Evolutionary conservation across 2,888 invertebrate genomes (phyloP).

Genomic region (Nephrotoma appendiculata): DNA sequence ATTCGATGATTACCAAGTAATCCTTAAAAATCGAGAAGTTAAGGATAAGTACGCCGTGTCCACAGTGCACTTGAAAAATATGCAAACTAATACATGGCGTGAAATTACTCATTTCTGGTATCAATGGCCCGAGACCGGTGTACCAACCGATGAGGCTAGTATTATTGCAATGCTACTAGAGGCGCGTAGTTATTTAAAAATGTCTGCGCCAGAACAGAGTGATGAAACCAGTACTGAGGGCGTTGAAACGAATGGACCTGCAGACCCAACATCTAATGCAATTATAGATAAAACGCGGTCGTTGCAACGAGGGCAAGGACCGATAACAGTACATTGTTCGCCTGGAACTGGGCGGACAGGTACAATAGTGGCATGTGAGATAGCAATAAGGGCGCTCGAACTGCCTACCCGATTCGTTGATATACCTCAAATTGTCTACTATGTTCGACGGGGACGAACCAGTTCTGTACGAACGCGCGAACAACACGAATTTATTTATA

Average conservation of each 20-base stretch:
- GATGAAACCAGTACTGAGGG: slow-evolving; percentile 19
- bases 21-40: slow-evolving; percentile 76
- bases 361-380: slow-evolving; percentile 71
- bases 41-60: slow-evolving; percentile 85
- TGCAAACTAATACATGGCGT: slow-evolving; percentile 66
- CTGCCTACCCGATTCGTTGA: slow-evolving; percentile 60
- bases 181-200: slow-evolving; percentile 42
- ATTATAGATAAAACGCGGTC: slow-evolving; percentile 16
- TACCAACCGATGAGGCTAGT: slow-evolving; percentile 68
- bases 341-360: slow-evolving; percentile 85
- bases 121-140: slow-evolving; percentile 77
- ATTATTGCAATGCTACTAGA: slow-evolving; percentile 79
- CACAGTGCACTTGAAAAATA: slow-evolving; percentile 66
- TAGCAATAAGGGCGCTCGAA: slow-evolving; percentile 75
- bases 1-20: slow-evolving; percentile 79
- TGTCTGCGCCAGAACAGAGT: slow-evolving; percentile 25
- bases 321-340: slow-evolving; percentile 72
- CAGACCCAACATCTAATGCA: slow-evolving; percentile 7
- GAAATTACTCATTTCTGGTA: slow-evolving; percentile 90
- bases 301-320: slow-evolving; percentile 29
- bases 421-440: slow-evolving; percentile 72
- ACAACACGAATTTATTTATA: slow-evolving; percentile 85
- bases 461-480: slow-evolving; percentile 82
- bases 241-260: slow-evolving; percentile 1
- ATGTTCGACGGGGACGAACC: slow-evolving; percentile 71